A percentile compares a stretch with the other conserved stretches of the same genome.
Evolutionary conservation across 2,113 vertebrate genomes (phyloP).

Genomic region (Anolis sagrei): DNA sequence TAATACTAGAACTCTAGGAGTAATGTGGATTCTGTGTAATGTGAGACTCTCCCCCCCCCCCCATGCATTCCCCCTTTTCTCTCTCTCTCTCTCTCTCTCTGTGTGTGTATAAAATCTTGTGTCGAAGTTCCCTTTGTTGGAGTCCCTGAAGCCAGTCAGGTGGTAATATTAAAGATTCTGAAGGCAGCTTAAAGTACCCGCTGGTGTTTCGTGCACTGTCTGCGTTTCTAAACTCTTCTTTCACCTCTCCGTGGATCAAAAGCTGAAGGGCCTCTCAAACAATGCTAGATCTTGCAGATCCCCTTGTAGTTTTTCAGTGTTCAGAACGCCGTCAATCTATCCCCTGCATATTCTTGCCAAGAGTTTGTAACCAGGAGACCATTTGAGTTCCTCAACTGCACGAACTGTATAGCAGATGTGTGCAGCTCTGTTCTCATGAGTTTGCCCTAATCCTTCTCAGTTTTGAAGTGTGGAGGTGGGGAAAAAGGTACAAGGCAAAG

Average conservation of each 20-base stretch:
- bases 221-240: not conserved
- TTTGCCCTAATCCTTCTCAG: not conserved
- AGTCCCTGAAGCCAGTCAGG: not conserved
- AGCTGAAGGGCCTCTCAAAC: not conserved
- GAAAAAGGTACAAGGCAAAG: conserved; percentile 9
- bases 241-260: not conserved
- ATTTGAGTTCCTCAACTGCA: not conserved
- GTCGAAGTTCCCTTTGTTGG: conserved; percentile 18
- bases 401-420: not conserved
- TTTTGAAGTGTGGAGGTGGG: conserved; percentile 15
- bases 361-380: not conserved
- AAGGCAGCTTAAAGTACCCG: not conserved
- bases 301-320: not conserved
- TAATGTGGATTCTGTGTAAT: conserved; percentile 8
- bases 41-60: not conserved
- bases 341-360: not conserved
- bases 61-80: not conserved
- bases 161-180: not conserved
- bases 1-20: not conserved
- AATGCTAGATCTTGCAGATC: not conserved
- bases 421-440: not conserved
- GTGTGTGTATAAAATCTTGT: not conserved
- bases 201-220: not conserved
- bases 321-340: not conserved
- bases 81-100: not conserved